Evolutionary conservation across 1,140 invertebrate genomes (phyloP), one percentile per base, ranked within the genome.

Genomic region (Nautilus pompilius): DNA sequence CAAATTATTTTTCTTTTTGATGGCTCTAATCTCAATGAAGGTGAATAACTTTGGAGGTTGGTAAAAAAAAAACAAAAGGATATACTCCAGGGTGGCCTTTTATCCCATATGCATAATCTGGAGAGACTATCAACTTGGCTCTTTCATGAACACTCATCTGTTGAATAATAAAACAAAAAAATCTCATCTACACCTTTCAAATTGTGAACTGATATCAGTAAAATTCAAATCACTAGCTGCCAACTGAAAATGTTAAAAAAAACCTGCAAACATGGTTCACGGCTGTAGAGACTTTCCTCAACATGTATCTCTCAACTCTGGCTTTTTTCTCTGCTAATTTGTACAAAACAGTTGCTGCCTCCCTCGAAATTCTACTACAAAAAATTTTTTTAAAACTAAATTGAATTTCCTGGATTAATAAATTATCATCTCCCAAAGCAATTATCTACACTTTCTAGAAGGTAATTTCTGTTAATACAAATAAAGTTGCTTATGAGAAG

Each of bases 111-210:
- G 92, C 96, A 85, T 95, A 96, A 65, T 96, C 88, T 0, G 95
- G 87, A 58, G 89, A 87, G 84, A 94, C 96, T 5, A 88, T 93
- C 29, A 99, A 81, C 36, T 88, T 84, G 36, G 90, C 89, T 36
- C 89, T 84, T 83, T 99, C 95, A 0, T 93, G 93, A 70, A 90
- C 90, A 83, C 91, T 93, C 96, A 99, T 99, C 3, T 92, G 91
- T 20, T 13, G 20, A 61, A 41, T 36, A 17, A 55, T 17, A 30
- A 58, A 20, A 34, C 26, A 49, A 58, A 45, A 28, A 58, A 28
- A 17, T 29, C 22, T 60, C 1, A 49, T 24, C 10, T 8, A 45
- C 13, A 30, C 10, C 61, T 8, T 34, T 60, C 34, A 13, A 22
- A 41, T 24, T 54, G 32, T 60, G 17, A 51, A 15, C 17, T n/a